Evolutionary conservation across 1,140 invertebrate species (phyloP).

Genomic region (Saccostrea glomerata): DNA sequence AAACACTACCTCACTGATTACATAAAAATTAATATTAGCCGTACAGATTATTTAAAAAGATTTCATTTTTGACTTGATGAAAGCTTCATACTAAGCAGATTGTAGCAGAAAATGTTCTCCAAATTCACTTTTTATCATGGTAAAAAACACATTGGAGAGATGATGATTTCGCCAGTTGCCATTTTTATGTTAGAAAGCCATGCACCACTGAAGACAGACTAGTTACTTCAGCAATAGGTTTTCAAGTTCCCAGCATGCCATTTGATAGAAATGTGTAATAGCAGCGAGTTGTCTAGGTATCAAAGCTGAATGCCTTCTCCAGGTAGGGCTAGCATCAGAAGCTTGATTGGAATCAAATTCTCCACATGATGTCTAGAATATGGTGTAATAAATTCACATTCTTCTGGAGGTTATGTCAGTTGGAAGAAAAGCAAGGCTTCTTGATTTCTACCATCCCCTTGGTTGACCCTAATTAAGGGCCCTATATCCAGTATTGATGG

Average conservation of each 20-base stretch:
- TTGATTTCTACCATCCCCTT: constrained; percentile 11
- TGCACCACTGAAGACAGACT: constrained; percentile 14
- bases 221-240: constrained; percentile 14
- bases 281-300: constrained; percentile 27
- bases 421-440: constrained; percentile 21
- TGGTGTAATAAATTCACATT: constrained; percentile 22
- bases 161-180: constrained; percentile 33
- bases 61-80: not conserved
- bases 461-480: constrained; percentile 9
- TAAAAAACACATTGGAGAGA: constrained; percentile 12
- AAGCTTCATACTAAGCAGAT: constrained; percentile 20
- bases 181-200: constrained; percentile 35
- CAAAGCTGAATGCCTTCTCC: constrained; percentile 12
- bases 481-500: constrained; percentile 13
- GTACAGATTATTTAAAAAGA: no score
- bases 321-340: not conserved
- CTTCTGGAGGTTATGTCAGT: constrained; percentile 1
- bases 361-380: constrained; percentile 19
- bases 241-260: constrained; percentile 35
- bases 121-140: not conserved
- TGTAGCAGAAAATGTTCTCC: constrained; percentile 16
- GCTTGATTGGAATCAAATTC: constrained; percentile 32
- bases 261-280: constrained; percentile 37
- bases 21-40: no score
- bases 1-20: no score